These are phyloP conservation scores for Apodemus sylvaticus DNA, from an alignment of 2,113 vertebrate species.

Conservation along the genomic window DNA sequence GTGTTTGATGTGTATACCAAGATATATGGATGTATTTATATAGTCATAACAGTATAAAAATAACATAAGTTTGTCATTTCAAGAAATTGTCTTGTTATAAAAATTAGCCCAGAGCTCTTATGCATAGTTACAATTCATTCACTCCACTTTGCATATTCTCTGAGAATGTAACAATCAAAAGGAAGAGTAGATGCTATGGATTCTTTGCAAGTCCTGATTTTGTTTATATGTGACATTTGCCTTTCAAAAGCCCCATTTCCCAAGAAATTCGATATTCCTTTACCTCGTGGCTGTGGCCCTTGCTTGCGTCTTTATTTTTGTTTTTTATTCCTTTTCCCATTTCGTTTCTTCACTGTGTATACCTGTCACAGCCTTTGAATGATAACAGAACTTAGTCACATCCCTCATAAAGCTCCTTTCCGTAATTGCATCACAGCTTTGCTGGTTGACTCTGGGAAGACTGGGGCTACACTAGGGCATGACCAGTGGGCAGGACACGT, in stretches of 20 bases:
- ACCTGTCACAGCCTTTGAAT: neutral
- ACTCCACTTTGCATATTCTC: neutral
- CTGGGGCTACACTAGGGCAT: neutral
- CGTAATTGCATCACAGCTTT: neutral
- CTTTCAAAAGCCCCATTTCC: neutral
- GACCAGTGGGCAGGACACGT: neutral
- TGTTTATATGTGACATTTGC: neutral
- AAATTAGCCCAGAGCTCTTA: neutral
- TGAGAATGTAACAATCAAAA: neutral
- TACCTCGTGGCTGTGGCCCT: neutral
- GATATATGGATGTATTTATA: neutral
- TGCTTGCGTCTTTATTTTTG: neutral
- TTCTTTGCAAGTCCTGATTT: neutral
- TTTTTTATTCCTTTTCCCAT: neutral
- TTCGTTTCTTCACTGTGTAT: neutral
- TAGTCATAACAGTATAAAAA: neutral
- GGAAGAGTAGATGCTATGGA: neutral
- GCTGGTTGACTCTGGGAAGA: neutral
- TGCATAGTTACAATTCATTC: neutral
- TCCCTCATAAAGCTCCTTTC: neutral
- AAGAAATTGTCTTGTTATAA: neutral
- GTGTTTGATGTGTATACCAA: neutral
- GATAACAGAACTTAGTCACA: neutral
- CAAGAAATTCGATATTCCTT: neutral
- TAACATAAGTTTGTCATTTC: conserved; percentile 1